A percentile compares a stretch with the other conserved stretches of the same genome.
Evolutionary conservation across 2,888 invertebrate genomes (phyloP).

Genomic region (Dinocampus coccinellae): DNA sequence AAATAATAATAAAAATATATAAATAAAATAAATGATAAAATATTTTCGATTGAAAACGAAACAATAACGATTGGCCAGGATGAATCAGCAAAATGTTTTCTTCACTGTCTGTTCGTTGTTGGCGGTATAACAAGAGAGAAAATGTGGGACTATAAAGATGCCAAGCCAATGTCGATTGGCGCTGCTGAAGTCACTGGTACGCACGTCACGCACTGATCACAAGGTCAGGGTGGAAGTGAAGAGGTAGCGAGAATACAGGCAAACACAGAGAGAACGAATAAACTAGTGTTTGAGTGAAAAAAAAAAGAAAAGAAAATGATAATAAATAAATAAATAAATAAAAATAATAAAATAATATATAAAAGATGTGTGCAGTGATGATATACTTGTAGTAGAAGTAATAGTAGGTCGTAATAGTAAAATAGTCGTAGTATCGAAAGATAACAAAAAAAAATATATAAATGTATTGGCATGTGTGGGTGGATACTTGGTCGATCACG

Average conservation of each 20-base stretch:
- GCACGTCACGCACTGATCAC: slow-evolving; percentile 34
- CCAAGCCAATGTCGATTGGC: slow-evolving; percentile 33
- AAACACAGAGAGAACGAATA: slow-evolving; percentile 22
- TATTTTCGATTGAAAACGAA: slow-evolving; percentile 13
- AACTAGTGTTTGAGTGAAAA: too few species aligned
- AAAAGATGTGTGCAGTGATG: neutral
- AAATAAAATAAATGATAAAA: slow-evolving; percentile 34
- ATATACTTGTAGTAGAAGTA: neutral
- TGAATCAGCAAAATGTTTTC: slow-evolving; percentile 22
- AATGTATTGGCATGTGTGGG: slow-evolving; percentile 29
- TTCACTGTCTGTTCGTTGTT: neutral
- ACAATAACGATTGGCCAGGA: slow-evolving; percentile 14
- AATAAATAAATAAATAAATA: neutral
- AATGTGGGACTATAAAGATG: slow-evolving; percentile 20
- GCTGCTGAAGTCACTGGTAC: slow-evolving; percentile 12
- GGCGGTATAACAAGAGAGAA: neutral
- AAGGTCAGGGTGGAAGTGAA: slow-evolving; percentile 27
- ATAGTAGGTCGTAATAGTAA: too few species aligned
- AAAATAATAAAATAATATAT: slow-evolving; percentile 13
- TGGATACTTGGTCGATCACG: slow-evolving; percentile 35
- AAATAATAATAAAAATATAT: too few species aligned
- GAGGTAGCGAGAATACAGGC: neutral
- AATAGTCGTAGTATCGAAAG: too few species aligned
- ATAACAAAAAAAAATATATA: neutral
- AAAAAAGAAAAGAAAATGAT: neutral